Base-by-base conservation (phyloP, 2,113 vertebrate genomes). In the Ceratotherium simum region DNA sequence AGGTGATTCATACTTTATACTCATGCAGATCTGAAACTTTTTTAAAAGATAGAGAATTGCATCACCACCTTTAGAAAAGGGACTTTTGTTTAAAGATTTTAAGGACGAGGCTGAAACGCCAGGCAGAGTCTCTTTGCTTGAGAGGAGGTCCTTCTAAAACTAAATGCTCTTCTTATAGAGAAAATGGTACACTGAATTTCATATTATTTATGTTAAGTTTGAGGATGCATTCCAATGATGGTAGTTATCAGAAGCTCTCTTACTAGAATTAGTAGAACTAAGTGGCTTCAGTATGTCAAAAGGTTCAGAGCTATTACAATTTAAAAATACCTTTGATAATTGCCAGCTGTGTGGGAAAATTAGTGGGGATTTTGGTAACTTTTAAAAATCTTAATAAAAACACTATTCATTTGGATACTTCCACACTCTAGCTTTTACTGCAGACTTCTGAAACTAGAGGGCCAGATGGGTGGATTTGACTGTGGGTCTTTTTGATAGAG, bases 381-480 rank as follows among this genome's bases (percentile, higher is more conserved):
- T 75, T 54, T 10, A 70, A 78, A 90, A 64, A 82, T 48, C 4
- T 48, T n/a, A 56, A 56, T 92, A n/a, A 90, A 75, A 60, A 95
- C 13, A 17, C n/a, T 42, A 1, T 92, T 88, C 60, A 39, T 91
- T 96, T 79, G 33, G 9, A 29, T 93, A 64, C 79, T 70, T 64
- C 16, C 31, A 58, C 29, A 65, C 54, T 58, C 17, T 46, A 46
- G 13, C 11, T 94, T 82, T 78, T 93, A 25, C 27, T 54, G 1
- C 10, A 56, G 86, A 20, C 46, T 8, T 97, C 56, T 97, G 81
- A 69, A 90, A 67, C n/a, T 69, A 54, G 62, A 95, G 42, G 33
- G 36, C 48, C 70, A 39, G 25, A 54, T 90, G 42, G 12, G 25
- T 90, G 9, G 39, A 58, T 96, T 84, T 94, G 36, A 79, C 62